These are phyloP conservation scores for Eupithecia abbreviata DNA, from an alignment of 2,888 invertebrate species.

Conservation along the genomic window DNA sequence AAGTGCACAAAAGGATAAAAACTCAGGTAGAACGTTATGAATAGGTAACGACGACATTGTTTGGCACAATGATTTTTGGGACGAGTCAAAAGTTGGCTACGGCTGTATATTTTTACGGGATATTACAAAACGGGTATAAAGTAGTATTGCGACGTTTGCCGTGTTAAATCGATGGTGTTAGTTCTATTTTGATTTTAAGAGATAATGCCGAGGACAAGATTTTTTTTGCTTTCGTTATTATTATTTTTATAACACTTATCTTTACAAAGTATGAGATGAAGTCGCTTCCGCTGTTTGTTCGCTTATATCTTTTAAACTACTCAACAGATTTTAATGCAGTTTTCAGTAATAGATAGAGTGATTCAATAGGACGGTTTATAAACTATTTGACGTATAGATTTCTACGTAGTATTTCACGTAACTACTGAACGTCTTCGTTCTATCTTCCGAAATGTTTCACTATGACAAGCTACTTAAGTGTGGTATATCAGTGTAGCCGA, in stretches of 20 bases:
- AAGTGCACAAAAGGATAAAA: conserved; percentile 75
- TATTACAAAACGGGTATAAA: conserved; percentile 50
- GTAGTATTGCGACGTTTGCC: conserved; percentile 60
- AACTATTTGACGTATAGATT: too few species aligned
- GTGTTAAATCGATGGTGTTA: conserved; percentile 63
- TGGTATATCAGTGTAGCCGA: not conserved
- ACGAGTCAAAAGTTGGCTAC: conserved; percentile 75
- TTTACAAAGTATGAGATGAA: too few species aligned
- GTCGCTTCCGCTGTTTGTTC: too few species aligned
- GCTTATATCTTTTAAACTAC: too few species aligned
- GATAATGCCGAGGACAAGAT: not conserved
- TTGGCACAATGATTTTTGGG: conserved; percentile 71
- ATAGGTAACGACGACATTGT: conserved; percentile 73
- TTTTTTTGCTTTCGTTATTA: not conserved
- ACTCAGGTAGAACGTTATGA: conserved; percentile 73
- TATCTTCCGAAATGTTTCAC: not conserved
- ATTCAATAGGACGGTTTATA: too few species aligned
- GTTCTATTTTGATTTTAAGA: conserved; percentile 33
- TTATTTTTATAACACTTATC: too few species aligned
- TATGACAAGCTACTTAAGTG: not conserved
- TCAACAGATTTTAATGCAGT: too few species aligned
- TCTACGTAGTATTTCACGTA: not conserved
- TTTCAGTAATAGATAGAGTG: too few species aligned
- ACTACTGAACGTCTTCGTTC: not conserved
- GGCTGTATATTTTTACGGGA: conserved; percentile 71